These are phyloP conservation scores for Bubo blakistoni DNA, from an alignment of 2,113 vertebrate species.

Conservation along the genomic window DNA sequence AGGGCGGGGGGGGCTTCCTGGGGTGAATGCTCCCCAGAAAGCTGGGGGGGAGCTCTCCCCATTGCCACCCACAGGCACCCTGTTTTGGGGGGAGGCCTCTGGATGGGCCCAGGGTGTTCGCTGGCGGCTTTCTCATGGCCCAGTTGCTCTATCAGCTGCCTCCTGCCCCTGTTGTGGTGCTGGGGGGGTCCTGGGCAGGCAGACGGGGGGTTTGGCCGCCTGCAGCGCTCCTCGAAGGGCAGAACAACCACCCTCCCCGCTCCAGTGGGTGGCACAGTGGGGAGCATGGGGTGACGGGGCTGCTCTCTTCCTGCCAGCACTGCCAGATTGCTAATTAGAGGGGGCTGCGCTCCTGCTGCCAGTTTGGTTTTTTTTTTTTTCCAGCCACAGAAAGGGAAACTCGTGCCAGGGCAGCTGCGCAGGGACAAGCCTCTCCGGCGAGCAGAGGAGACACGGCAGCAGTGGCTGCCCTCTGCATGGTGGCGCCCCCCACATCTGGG, in stretches of 20 bases:
- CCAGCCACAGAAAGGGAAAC: background rate
- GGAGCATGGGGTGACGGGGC: rapidly evolving
- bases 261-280: rapidly evolving
- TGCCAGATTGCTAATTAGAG: background rate
- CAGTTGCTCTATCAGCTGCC: background rate
- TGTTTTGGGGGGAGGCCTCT: background rate
- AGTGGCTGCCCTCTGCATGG: background rate
- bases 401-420: rapidly evolving
- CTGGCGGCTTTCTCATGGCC: background rate
- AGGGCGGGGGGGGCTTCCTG: too few species aligned
- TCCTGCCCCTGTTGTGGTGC: rapidly evolving
- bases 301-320: background rate
- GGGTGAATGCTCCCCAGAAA: too few species aligned
- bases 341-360: background rate
- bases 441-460: background rate
- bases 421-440: background rate
- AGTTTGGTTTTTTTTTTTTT: background rate
- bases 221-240: background rate
- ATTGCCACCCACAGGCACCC: background rate
- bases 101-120: background rate
- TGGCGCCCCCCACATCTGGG: background rate
- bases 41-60: too few species aligned
- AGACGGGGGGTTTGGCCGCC: rapidly evolving
- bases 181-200: background rate
- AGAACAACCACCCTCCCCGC: background rate